Evolutionary conservation across 2,113 vertebrate species (phyloP).

Genomic region (Sinocyclocheilus anshuiensis): DNA sequence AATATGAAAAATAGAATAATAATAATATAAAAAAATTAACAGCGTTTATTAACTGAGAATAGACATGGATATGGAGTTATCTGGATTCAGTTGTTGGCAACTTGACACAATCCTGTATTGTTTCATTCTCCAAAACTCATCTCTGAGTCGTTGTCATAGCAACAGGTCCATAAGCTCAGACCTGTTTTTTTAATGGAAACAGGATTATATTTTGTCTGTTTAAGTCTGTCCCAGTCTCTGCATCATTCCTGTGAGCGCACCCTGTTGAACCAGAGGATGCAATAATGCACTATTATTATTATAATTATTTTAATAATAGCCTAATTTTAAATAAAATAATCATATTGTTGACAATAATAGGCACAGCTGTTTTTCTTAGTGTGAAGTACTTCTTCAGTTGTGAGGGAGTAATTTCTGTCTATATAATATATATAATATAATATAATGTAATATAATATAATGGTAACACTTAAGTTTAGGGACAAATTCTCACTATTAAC

Average conservation of each 20-base stretch:
- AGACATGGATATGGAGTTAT: background rate
- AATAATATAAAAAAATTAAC: too few relatives aligned
- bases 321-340: background rate
- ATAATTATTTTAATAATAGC: background rate
- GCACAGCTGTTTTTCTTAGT: background rate
- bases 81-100: background rate
- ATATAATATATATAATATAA: too few relatives aligned
- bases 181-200: constrained; percentile 7
- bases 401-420: background rate
- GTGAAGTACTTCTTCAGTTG: background rate
- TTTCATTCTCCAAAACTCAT: constrained; percentile 6
- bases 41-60: background rate
- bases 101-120: constrained; percentile 9
- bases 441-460: too few relatives aligned
- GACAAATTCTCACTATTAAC: too few relatives aligned
- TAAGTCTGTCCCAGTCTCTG: background rate
- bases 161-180: constrained; percentile 10
- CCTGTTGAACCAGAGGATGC: background rate
- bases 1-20: too few relatives aligned
- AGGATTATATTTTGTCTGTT: background rate
- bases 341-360: background rate
- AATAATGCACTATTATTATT: background rate
- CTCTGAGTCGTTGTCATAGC: constrained; percentile 15
- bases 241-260: background rate
- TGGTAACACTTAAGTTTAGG: too few relatives aligned